Evolutionary conservation across 2,113 vertebrate genomes (phyloP).

Genomic region (Amazona guildingii): DNA sequence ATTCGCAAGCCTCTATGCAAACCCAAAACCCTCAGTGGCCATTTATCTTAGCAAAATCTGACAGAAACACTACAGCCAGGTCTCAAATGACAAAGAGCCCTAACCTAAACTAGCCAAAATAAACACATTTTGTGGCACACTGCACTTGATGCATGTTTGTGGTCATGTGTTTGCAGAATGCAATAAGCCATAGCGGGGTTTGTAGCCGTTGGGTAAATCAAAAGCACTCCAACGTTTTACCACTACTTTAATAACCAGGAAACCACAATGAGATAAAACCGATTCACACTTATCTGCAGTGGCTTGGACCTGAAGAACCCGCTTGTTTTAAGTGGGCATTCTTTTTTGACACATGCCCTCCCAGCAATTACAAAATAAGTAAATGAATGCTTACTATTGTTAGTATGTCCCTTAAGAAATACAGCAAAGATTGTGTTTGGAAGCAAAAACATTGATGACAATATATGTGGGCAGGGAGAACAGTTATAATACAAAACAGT

Average conservation of each 20-base stretch:
- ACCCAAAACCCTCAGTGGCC: not conserved
- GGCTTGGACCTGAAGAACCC: not conserved
- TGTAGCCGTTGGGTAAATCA: not conserved
- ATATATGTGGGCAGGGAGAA: not conserved
- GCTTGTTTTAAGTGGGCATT: not conserved
- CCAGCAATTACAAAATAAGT: not conserved
- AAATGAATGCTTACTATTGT: not conserved
- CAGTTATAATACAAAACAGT: not conserved
- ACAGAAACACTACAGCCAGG: not conserved
- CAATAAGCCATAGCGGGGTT: not conserved
- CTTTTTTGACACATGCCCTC: not conserved
- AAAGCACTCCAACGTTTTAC: not conserved
- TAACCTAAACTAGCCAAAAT: not conserved
- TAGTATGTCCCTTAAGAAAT: not conserved
- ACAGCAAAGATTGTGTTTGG: not conserved
- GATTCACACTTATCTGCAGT: not conserved
- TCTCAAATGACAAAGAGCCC: constrained; percentile 4
- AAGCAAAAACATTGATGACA: not conserved
- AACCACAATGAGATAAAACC: not conserved
- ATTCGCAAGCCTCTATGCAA: not conserved
- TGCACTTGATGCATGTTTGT: not conserved
- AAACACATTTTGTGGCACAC: constrained; percentile 1
- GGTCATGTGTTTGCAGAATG: not conserved
- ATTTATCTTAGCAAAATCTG: not conserved
- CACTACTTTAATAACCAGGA: constrained; percentile 5